Evolutionary conservation across 1,140 invertebrate species (phyloP), one percentile per base, ranked within the genome.

Genomic region (Ceratosolen solmsi): DNA sequence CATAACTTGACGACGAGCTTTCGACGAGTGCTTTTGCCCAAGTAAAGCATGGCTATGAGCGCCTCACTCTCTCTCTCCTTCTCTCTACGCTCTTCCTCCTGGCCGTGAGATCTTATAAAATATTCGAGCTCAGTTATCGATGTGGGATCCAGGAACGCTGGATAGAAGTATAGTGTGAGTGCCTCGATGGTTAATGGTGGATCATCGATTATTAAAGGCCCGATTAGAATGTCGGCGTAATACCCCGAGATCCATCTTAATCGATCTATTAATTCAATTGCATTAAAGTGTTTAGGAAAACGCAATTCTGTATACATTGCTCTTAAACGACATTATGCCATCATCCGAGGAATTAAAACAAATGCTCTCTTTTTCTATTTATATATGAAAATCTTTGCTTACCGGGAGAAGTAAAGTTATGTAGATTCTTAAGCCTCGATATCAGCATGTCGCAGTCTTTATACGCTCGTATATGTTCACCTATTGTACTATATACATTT

Each of bases 321-420:
- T 63, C 33, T 33, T 15, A 17, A 63, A 63, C 22, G 22, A 25
- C n/a, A 41, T 70, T 17, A 25, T 41, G 65, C 38, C 38, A 70
- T 36, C 70, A 22, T 49, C n/a, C n/a, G 41, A 71, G 38, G 70
- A 71, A 49, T 71, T 71, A 7, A 70, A 41, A 70, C 38, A 70
- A n/a, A 38, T 33, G 46, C 30, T 51, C 4, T 72, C 13, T 63
- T 4, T 33, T 36, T 36, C 11, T 63, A 63, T n/a, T n/a, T 33
- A 36, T 63, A 36, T 17, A 33, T 63, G 15, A 20, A 2, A 63
- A 63, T 33, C 7, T 63, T 63, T 27, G 60, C 60, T 11, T 30
- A 33, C 17, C 9, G 30, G 30, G 30, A 3, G 17, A 63, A 63
- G 17, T 36, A 33, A 63, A 63, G 30, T 63, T 33, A 46, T 8